phyloP scores from a whole-genome alignment of 2,113 vertebrate genomes.

The Urocitellus parryii region DNA sequence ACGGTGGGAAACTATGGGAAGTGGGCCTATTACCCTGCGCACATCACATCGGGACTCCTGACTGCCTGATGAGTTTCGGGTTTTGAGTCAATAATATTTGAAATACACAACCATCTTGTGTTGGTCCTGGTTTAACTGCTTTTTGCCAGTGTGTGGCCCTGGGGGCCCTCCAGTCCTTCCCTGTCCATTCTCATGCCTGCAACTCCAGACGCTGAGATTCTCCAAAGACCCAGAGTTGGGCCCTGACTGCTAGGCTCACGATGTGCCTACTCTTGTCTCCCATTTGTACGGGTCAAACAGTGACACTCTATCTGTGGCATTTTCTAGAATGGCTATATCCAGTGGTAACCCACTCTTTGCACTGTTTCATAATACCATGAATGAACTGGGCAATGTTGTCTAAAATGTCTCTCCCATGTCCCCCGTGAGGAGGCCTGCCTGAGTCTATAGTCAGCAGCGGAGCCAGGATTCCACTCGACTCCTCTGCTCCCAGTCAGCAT shows the following conservation, averaged over 20 bases:
- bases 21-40: background rate
- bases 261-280: background rate
- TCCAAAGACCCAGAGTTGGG: background rate
- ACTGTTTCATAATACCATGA: background rate
- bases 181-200: background rate
- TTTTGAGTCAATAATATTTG: background rate
- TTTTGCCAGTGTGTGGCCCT: background rate
- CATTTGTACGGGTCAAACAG: background rate
- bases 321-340: background rate
- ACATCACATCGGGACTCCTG: background rate
- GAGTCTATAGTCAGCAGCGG: background rate
- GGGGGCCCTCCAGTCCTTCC: background rate
- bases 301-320: background rate
- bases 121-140: background rate
- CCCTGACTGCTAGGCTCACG: background rate
- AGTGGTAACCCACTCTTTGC: rapidly evolving
- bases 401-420: background rate
- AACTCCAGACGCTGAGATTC: background rate
- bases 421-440: background rate
- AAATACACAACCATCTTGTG: constrained; percentile 30
- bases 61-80: background rate
- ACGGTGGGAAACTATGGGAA: background rate
- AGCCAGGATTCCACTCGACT: background rate
- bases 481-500: background rate
- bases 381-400: background rate